A percentile compares a stretch with the other conserved stretches of the same genome.
phyloP scores from a whole-genome alignment of 2,113 vertebrate genomes.

The Perca flavescens region DNA sequence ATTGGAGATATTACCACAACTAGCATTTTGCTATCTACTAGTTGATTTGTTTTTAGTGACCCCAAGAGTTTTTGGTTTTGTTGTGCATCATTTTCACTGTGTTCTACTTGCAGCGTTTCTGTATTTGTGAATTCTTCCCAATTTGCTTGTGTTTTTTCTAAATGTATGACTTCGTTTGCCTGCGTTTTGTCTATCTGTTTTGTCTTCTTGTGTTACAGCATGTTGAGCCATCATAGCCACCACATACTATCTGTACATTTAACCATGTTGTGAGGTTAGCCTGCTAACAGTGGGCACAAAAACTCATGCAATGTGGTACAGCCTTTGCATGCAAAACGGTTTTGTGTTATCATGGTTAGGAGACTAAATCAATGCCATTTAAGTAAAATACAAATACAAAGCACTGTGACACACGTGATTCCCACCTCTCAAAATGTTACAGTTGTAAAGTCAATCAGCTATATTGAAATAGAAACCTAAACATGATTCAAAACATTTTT shows the following conservation, averaged over 20 bases:
- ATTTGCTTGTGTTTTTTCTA: not conserved
- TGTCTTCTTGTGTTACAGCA: not conserved
- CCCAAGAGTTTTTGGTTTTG: not conserved
- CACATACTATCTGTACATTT: not conserved
- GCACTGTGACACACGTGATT: not conserved
- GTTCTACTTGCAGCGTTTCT: not conserved
- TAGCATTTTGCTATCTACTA: not conserved
- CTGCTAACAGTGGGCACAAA: not conserved
- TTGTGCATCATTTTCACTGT: not conserved
- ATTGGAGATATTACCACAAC: not conserved
- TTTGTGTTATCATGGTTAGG: not conserved
- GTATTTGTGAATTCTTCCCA: not conserved
- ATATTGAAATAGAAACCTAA: not conserved
- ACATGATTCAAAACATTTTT: not conserved
- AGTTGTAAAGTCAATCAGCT: not conserved
- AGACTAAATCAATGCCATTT: not conserved
- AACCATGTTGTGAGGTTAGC: not conserved
- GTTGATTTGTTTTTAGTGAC: not conserved
- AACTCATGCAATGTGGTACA: constrained; percentile 6
- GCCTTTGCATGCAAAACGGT: not conserved
- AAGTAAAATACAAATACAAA: constrained; percentile 6
- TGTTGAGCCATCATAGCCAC: constrained; percentile 1
- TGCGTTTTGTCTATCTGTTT: not conserved
- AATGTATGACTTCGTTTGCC: not conserved
- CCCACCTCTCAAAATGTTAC: constrained; percentile 1